Percentiles rank a stretch among this genome's conserved stretches.
Conservation (phyloP, 2,113 vertebrate species). For the Apteryx owenii region DNA sequence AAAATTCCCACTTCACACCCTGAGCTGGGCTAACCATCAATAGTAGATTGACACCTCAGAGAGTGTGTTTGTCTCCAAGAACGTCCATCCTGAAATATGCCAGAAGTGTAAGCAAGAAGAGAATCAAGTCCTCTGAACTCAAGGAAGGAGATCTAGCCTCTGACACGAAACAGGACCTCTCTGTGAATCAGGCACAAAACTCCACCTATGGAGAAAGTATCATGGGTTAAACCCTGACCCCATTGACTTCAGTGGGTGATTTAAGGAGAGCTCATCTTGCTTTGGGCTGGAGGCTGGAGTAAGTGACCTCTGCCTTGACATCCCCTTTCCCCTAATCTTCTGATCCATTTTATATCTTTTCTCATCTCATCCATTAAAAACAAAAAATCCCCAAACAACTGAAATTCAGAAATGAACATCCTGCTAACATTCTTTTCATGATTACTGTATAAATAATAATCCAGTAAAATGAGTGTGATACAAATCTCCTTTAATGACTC, state of each 20-base stretch:
- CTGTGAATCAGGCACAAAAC: neutral
- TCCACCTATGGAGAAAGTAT: neutral
- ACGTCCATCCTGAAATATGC: neutral
- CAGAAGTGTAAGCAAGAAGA: neutral
- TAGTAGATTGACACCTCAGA: neutral
- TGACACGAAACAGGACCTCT: neutral
- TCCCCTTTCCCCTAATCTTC: neutral
- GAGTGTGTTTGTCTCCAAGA: neutral
- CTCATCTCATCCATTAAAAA: neutral
- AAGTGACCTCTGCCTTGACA: neutral
- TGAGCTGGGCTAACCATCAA: neutral
- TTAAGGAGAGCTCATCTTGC: neutral
- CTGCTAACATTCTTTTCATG: neutral
- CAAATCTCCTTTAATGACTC: slow-evolving; percentile 31
- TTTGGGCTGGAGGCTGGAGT: neutral
- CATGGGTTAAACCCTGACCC: neutral
- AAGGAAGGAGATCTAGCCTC: neutral
- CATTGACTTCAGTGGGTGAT: neutral
- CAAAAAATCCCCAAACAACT: neutral
- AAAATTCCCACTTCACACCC: rapidly evolving
- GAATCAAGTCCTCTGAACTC: neutral
- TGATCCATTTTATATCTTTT: neutral
- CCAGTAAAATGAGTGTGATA: neutral
- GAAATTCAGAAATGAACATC: neutral
- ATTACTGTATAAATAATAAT: slow-evolving; percentile 35